A percentile compares a stretch with the other conserved stretches of the same genome.
phyloP scores from a whole-genome alignment of 2,888 invertebrate species.

The Abrostola tripartita region DNA sequence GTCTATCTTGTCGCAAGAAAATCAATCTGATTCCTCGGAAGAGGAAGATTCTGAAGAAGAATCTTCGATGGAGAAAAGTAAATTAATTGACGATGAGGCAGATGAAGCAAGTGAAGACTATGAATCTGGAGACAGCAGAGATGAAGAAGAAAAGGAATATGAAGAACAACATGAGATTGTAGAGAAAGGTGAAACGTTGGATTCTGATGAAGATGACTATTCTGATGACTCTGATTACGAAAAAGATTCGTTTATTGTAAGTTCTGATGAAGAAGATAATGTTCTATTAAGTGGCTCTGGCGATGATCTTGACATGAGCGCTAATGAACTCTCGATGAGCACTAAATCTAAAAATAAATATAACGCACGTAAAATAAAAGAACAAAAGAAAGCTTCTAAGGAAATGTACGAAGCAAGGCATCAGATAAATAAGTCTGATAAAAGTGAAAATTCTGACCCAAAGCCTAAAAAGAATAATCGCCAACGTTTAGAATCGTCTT shows the following conservation, averaged over 20 bases:
- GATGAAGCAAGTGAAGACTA: slow-evolving; percentile 80
- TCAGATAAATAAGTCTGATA: slow-evolving; percentile 64
- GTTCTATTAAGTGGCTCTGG: slow-evolving; percentile 80
- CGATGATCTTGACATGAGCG: slow-evolving; percentile 80
- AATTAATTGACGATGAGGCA: slow-evolving; percentile 75
- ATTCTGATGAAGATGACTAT: slow-evolving; percentile 76
- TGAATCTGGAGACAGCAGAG: slow-evolving; percentile 84
- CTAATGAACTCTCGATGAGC: slow-evolving; percentile 81
- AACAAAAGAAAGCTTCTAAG: slow-evolving; percentile 81
- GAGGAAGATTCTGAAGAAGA: slow-evolving; percentile 45
- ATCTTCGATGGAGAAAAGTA: slow-evolving; percentile 56
- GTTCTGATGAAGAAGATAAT: slow-evolving; percentile 82
- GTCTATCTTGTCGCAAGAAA: slow-evolving; percentile 33
- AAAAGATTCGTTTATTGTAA: slow-evolving; percentile 87
- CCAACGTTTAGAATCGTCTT: slow-evolving; percentile 66
- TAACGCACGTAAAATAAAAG: slow-evolving; percentile 77
- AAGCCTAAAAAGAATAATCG: slow-evolving; percentile 65
- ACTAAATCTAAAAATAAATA: slow-evolving; percentile 81
- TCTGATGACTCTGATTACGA: slow-evolving; percentile 83
- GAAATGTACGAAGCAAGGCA: slow-evolving; percentile 84
- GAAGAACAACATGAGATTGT: slow-evolving; percentile 84
- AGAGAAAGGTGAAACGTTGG: slow-evolving; percentile 85
- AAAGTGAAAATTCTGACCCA: slow-evolving; percentile 54
- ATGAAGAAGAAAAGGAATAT: slow-evolving; percentile 83
- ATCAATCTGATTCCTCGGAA: slow-evolving; percentile 42